Evolutionary conservation across 2,113 vertebrate genomes (phyloP), one percentile per base, ranked within the genome.

Genomic region (Drymodes brunneopygia): DNA sequence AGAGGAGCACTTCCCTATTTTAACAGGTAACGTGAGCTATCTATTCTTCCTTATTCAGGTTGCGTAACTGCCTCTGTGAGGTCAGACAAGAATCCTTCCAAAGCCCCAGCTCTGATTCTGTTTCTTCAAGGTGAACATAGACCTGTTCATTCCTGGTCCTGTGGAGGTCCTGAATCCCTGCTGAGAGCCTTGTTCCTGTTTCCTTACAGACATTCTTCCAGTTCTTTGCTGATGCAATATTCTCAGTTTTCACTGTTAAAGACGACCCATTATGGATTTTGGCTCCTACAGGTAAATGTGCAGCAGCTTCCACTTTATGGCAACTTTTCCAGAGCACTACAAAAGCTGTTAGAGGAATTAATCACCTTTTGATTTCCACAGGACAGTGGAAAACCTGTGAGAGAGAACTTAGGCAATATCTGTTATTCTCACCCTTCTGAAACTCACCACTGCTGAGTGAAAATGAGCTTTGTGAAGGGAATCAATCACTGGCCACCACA

Each of bases 401-500:
- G 86, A 78, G 88, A 93, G 88, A 95, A 94, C 61, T 83, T 95
- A 90, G 44, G 82, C 93, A 92, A 88, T 92, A 88, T 92, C 85
- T 23, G 28, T 84, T 86, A 86, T 92, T 97, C 94, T 95, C 93
- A 94, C 88, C 62, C 75, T 93, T 96, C 95, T 90, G 86, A 96
- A 95, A 94, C 72, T 93, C 95, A 92, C 80, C 57, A 92, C 94
- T 54, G 82, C 95, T 88, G 80, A 69, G 95, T 50, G 93, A 94
- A 96, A 95, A 93, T 96, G 82, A 95, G 94, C 88, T 95, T 94
- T 94, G 80, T 93, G 96, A 94, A 93, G 92, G 89, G 90, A 93
- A 96, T 95, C 88, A 95, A 81, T 95, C 90, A 45, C 77, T 83
- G 90, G 88, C 86, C 92, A 94, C 92, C 93, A 78, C 92, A 71